Evolutionary conservation across 2,888 invertebrate genomes (phyloP).

Genomic region (Leucophora obtusa): DNA sequence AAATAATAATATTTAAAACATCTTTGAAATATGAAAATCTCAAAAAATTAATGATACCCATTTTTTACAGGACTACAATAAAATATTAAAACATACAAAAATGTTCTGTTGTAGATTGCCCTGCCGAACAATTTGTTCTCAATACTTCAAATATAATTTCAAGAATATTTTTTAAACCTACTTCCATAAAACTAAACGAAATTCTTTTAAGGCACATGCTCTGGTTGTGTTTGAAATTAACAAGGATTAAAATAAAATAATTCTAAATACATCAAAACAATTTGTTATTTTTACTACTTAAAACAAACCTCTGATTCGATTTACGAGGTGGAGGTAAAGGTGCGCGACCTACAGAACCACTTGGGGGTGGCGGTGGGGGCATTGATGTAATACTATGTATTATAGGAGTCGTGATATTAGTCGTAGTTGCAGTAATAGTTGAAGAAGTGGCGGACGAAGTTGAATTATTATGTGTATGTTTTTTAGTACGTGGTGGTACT

Average conservation of each 20-base stretch:
- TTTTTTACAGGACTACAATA: too few species aligned
- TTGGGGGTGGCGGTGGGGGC: slow-evolving; percentile 67
- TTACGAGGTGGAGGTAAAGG: slow-evolving; percentile 76
- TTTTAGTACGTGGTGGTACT: slow-evolving; percentile 75
- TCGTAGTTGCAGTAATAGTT: neutral
- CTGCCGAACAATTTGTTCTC: too few species aligned
- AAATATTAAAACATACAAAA: too few species aligned
- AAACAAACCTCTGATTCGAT: slow-evolving; percentile 76
- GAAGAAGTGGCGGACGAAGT: slow-evolving; percentile 43
- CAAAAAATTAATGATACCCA: too few species aligned
- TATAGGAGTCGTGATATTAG: slow-evolving; percentile 21
- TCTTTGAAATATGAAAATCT: too few species aligned
- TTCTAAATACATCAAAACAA: neutral
- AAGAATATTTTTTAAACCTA: too few species aligned
- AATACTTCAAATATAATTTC: too few species aligned
- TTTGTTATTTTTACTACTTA: neutral
- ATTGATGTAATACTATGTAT: slow-evolving; percentile 52
- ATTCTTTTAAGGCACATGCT: neutral
- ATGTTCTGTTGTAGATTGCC: too few species aligned
- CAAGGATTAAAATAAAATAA: neutral
- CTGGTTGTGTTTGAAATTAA: neutral
- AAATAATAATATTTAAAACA: too few species aligned
- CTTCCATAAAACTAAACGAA: neutral
- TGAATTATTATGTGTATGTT: slow-evolving; percentile 63
- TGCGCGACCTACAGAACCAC: slow-evolving; percentile 70